Percentiles rank a stretch among this genome's conserved stretches.
These are phyloP conservation scores for Pachliopta kotzebuea DNA, from an alignment of 2,888 invertebrate genomes.

Conservation along the genomic window DNA sequence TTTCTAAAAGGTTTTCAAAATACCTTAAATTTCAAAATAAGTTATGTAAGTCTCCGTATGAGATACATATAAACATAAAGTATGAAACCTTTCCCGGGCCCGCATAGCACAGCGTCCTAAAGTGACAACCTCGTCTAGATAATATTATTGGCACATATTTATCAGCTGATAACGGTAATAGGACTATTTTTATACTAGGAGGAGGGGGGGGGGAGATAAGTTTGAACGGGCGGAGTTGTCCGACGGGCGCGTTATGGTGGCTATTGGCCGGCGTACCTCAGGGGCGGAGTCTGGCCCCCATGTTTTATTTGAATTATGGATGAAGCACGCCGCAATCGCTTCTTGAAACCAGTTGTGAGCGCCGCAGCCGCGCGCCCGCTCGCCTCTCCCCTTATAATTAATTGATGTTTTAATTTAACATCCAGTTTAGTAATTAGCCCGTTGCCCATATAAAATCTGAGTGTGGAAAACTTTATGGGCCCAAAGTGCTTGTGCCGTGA, in stretches of 20 bases:
- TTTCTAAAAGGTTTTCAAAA: too few species aligned
- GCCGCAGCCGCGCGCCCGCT: slow-evolving; percentile 72
- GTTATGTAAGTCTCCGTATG: too few species aligned
- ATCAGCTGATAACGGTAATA: slow-evolving; percentile 69
- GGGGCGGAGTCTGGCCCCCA: slow-evolving; percentile 77
- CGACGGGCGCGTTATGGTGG: slow-evolving; percentile 56
- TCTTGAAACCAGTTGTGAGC: slow-evolving; percentile 74
- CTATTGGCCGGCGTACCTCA: slow-evolving; percentile 73
- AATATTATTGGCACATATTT: slow-evolving; percentile 66
- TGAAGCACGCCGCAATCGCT: slow-evolving; percentile 66
- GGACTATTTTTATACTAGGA: slow-evolving; percentile 67
- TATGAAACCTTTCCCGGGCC: too few species aligned
- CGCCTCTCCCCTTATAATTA: slow-evolving; percentile 76
- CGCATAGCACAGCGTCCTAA: too few species aligned
- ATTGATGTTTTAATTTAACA: slow-evolving; percentile 78
- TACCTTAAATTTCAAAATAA: too few species aligned
- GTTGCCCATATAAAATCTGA: slow-evolving; percentile 61
- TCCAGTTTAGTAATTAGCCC: slow-evolving; percentile 70
- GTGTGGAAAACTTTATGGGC: slow-evolving; percentile 63
- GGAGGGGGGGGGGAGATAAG: slow-evolving; percentile 65
- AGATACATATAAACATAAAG: too few species aligned
- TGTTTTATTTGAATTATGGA: slow-evolving; percentile 80
- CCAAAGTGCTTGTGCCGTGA: slow-evolving; percentile 46
- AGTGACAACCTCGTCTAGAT: slow-evolving; percentile 45
- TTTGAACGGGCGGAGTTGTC: slow-evolving; percentile 71